Evolutionary conservation across 2,797 vertebrate genomes (phyloP).

Genomic region (Craterocephalus amniculus): DNA sequence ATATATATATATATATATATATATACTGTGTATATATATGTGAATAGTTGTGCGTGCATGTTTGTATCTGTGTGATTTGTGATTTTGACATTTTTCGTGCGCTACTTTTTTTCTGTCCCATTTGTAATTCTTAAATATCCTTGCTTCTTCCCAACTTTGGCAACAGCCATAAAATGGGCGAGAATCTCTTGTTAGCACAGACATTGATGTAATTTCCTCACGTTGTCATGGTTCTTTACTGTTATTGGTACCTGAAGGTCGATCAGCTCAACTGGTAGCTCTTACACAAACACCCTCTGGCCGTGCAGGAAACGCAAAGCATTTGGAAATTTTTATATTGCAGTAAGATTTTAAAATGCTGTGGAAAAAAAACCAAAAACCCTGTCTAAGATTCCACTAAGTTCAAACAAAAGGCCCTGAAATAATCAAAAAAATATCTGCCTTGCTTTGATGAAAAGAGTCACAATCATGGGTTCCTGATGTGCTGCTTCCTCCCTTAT

Average conservation of each 20-base stretch:
- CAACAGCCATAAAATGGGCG: neutral
- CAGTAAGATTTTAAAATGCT: neutral
- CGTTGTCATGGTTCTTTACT: slow-evolving; percentile 27
- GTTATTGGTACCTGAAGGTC: slow-evolving; percentile 50
- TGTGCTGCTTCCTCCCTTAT: no score
- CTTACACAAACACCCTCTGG: slow-evolving; percentile 11
- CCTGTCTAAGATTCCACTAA: neutral
- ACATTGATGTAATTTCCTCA: slow-evolving; percentile 38
- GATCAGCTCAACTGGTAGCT: neutral
- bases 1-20: no score
- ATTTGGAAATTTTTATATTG: slow-evolving; percentile 22
- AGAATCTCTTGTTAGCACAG: slow-evolving; percentile 6
- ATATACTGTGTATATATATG: no score
- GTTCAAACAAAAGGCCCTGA: neutral
- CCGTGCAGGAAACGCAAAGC: slow-evolving; percentile 28
- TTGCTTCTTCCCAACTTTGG: neutral
- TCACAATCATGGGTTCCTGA: no score
- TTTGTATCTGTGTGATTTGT: no score
- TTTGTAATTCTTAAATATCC: no score
- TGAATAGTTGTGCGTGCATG: no score
- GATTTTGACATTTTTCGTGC: no score
- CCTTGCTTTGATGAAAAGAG: neutral
- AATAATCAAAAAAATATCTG: neutral
- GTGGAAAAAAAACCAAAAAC: no score
- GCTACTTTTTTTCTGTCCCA: no score